These are phyloP conservation scores for Vulpes vulpes DNA, from an alignment of 2,113 vertebrate genomes.

Conservation along the genomic window DNA sequence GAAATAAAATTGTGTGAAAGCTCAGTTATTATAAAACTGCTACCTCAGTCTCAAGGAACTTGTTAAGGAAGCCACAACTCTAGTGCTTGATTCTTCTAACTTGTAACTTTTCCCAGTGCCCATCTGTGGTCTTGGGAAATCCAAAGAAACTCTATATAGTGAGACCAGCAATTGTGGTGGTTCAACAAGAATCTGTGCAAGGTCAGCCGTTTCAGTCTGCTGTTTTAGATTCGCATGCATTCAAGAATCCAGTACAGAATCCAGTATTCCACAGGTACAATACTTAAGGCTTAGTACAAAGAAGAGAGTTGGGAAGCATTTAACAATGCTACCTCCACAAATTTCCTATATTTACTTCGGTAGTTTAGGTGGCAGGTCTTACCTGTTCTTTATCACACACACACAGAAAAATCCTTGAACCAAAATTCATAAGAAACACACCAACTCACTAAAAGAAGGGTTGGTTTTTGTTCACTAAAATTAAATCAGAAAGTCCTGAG, in stretches of 20 bases:
- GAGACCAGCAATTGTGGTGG: background rate
- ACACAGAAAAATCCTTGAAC: background rate
- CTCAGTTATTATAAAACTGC: background rate
- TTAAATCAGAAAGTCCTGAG: background rate
- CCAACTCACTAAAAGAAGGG: background rate
- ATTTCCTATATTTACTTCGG: background rate
- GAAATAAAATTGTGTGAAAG: background rate
- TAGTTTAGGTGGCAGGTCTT: background rate
- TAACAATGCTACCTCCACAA: background rate
- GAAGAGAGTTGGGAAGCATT: background rate
- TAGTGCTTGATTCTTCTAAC: background rate
- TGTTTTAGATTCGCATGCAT: background rate
- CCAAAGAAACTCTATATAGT: background rate
- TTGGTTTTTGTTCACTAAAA: slow-evolving; percentile 34
- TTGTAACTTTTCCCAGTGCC: background rate
- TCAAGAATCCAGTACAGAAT: background rate
- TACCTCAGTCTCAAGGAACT: background rate
- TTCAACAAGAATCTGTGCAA: background rate
- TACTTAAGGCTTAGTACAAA: background rate
- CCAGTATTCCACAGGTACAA: background rate
- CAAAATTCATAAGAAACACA: background rate
- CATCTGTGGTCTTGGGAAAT: background rate
- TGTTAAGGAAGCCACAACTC: background rate
- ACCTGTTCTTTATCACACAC: background rate
- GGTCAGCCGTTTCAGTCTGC: background rate